Conservation (phyloP, 1,140 invertebrate genomes). For the Drosophila orosa region DNA sequence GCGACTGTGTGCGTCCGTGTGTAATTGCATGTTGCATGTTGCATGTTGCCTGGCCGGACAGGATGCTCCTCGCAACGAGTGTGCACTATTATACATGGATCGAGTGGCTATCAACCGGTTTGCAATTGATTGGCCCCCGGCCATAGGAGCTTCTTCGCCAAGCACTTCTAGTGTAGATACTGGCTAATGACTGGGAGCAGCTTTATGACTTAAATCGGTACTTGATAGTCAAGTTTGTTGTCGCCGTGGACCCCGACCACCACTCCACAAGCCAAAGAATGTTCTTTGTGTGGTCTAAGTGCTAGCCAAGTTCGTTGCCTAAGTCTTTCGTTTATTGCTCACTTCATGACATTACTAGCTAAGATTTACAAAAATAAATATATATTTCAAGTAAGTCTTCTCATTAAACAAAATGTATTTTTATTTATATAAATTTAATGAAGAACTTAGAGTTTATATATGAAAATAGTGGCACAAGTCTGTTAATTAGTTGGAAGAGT, state of each 20-base stretch:
- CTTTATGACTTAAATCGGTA: conserved; percentile 56
- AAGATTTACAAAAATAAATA: no score
- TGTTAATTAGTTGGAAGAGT: no score
- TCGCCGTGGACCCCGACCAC: conserved; percentile 9
- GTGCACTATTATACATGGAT: conserved; percentile 34
- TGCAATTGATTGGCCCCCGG: conserved; percentile 70
- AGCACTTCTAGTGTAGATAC: conserved; percentile 74
- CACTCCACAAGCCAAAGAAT: not conserved
- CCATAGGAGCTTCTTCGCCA: conserved; percentile 36
- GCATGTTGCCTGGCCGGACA: conserved; percentile 47
- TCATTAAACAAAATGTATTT: no score
- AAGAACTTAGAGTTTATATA: no score
- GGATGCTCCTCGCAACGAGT: conserved; percentile 46
- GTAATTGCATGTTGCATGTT: conserved; percentile 50
- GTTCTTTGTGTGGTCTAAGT: conserved; percentile 30
- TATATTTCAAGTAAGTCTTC: no score
- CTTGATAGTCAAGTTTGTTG: conserved; percentile 42
- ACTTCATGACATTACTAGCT: no score
- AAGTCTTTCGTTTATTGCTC: conserved; percentile 56
- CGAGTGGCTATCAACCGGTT: conserved; percentile 73
- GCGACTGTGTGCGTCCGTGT: conserved; percentile 31
- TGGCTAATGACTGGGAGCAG: conserved; percentile 57
- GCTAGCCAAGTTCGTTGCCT: conserved; percentile 46
- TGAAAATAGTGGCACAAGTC: no score
- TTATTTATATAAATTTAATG: no score